Conservation (phyloP, 1,140 invertebrate genomes). For the Tetragnatha versicolor region DNA sequence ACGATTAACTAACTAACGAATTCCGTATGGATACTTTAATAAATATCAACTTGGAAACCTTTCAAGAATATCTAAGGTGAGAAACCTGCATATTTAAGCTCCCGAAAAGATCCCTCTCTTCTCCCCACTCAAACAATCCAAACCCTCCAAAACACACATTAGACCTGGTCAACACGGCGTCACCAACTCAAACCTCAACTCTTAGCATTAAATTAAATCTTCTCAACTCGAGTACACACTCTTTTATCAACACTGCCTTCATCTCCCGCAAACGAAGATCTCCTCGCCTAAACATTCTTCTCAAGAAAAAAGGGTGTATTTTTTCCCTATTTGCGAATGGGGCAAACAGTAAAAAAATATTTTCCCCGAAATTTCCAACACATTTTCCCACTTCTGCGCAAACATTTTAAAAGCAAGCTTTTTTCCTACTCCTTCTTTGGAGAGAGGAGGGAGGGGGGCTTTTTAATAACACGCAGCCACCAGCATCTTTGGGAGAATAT, state of each 20-base stretch:
- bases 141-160: slow-evolving; percentile 10
- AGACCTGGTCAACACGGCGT: background rate
- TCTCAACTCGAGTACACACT: slow-evolving; percentile 3
- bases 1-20: too few species aligned
- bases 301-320: background rate
- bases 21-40: too few species aligned
- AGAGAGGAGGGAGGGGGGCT: slow-evolving; percentile 6
- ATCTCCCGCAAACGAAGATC: background rate
- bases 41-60: too few species aligned
- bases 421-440: slow-evolving; percentile 3
- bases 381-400: slow-evolving; percentile 41
- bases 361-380: slow-evolving; percentile 44
- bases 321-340: slow-evolving; percentile 10
- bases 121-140: background rate
- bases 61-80: too few species aligned
- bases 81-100: too few species aligned
- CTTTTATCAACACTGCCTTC: slow-evolving; percentile 6
- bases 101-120: too few species aligned
- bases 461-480: slow-evolving; percentile 41
- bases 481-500: slow-evolving; percentile 14
- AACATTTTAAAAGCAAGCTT: slow-evolving; percentile 36
- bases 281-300: background rate
- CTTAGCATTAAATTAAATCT: slow-evolving; percentile 29
- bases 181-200: background rate
- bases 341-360: slow-evolving; percentile 12